Base-by-base conservation (phyloP, 2,797 vertebrate genomes). In the Anas bahamensis region DNA sequence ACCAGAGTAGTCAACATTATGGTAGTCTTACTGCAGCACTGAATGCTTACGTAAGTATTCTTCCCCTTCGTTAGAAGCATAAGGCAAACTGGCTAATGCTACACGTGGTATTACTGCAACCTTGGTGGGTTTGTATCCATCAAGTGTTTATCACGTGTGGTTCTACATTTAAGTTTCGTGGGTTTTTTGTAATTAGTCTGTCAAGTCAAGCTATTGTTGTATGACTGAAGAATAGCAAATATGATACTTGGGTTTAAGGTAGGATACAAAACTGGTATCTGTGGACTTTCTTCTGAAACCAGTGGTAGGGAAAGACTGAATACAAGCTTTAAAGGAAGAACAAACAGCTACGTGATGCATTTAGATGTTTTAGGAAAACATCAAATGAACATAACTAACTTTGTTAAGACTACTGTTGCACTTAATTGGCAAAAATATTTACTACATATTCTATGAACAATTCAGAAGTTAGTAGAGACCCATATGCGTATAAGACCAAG, bases 91-190 rank as follows among this genome's bases (percentile, higher is more conserved):
- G 74, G 35, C 35, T 48, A 4, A 50, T 3, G 11, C 37, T 29
- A 41, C 37, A 24, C 2, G 1, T 31, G n/a, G 26, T 21, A 10
- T 65, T 16, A 5, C 10, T 44, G 68, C 15, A 5, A 29, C 63
- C 33, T 9, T 2, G 24, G 41, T 17, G 31, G 33, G 26, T 12
- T 41, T 17, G 17, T 18, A 19, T 10, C 57, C 48, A 50, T 28
- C 5, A 0, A 0, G 59, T 8, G 35, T 35, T 39, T 60, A 37
- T 21, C 11, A 7, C 0, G 1, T 13, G 33, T 64, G 28, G 50
- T 13, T n/a, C 4, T 2, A 10, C 2, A 1, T 31, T 26, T 22
- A 28, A 14, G 37, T 42, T 59, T 11, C 3, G 11, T 39, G 1
- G 0, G 14, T 9, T 19, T 50, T 61, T 37, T 21, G 11, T n/a